Base-by-base conservation (phyloP, 2,797 vertebrate genomes). In the Bovichtus variegatus region DNA sequence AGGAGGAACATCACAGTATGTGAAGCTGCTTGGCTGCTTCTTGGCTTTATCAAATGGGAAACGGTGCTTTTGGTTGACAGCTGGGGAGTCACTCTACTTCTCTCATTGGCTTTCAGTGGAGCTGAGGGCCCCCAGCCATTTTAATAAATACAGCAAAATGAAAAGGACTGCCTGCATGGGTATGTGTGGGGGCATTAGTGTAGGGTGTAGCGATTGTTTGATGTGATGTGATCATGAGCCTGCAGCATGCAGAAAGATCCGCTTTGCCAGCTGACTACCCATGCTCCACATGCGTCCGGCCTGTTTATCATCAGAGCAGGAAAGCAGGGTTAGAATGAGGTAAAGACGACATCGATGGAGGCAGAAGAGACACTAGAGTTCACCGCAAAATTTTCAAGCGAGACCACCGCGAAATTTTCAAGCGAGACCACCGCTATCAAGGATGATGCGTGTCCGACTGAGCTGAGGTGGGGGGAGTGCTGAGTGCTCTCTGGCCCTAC, bases 251-350 rank as follows among this genome's bases (percentile, higher is more conserved):
- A 76, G 68, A 83, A 81, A 78, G 83, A 90, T 85, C 84, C 82
- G 76, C 80, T 71, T 74, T 86, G 84, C 84, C 83, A 78, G 84
- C 78, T 87, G 85, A 87, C 89, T 88, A 81, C 51, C 78, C 83
- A 50, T 80, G 88, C 74, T 89, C 87, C 78, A 85, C 83, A 89
- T 78, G 86, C 71, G 80, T 89, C 91, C 64, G 83, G 44, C 67
- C 73, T 58, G 87, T 62, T 94, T 79, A 90, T 77, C 86, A 55
- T 92, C 86, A 91, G 66, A 46, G 43, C 59, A 27, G 55, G 65
- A 57, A 76, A 29, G 49, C 31, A 1, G 76, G 74, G 83, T 85
- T 80, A 84, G 61, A 80, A 76, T 9, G 67, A 86, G 85, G 78
- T 71, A 83, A 83, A 15, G 54, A 67, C 58, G 74, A 72, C 46